These are phyloP conservation scores for Scolopax bukidnonensis DNA, from an alignment of 2,797 vertebrate genomes.

Conservation along the genomic window DNA sequence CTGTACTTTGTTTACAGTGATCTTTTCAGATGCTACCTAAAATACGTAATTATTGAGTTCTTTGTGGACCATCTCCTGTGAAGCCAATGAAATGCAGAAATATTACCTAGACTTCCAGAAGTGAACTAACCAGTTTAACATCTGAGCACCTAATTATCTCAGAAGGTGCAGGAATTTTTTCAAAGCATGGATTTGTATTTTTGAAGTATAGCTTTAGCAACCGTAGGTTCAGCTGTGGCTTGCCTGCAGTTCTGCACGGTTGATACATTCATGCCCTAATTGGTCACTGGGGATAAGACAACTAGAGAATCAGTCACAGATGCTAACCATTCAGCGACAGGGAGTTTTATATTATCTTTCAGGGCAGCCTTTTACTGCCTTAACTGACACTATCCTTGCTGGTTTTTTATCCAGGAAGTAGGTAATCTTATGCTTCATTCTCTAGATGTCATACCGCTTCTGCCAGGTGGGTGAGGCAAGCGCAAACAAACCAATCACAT, in stretches of 20 bases:
- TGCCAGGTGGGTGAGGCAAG: neutral
- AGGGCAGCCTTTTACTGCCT: neutral
- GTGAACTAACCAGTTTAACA: neutral
- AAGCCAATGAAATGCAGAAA: neutral
- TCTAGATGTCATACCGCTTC: neutral
- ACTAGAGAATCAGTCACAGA: neutral
- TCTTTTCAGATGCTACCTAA: neutral
- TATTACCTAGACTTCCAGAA: neutral
- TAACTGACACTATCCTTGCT: neutral
- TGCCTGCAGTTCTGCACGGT: neutral
- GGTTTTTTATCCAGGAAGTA: neutral
- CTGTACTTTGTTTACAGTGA: neutral
- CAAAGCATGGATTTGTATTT: neutral
- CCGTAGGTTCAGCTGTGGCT: neutral
- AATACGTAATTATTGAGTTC: neutral
- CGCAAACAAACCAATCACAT: neutral
- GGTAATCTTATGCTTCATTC: neutral
- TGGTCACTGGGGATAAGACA: neutral
- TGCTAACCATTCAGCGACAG: too few species aligned
- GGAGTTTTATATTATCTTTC: neutral
- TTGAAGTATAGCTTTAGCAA: neutral
- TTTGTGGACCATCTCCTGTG: neutral
- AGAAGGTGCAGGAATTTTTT: neutral
- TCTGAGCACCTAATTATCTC: neutral
- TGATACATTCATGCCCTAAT: neutral